A percentile compares a stretch with the other conserved stretches of the same genome.
Conservation (phyloP, 1,140 invertebrate genomes). For the Sarcophaga bullata region DNA sequence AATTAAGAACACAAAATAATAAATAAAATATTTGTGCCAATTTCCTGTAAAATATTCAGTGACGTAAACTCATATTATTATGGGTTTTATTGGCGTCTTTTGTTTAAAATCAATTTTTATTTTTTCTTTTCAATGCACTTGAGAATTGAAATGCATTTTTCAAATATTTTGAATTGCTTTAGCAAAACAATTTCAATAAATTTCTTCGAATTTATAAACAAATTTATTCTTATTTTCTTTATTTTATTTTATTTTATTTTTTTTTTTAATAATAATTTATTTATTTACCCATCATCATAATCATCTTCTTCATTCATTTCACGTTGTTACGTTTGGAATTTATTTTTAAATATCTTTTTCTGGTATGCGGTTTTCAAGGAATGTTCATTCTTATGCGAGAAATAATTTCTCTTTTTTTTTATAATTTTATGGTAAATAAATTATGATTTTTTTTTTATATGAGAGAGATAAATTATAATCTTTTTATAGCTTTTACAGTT, state of each 20-base stretch:
- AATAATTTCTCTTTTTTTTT: too few species aligned
- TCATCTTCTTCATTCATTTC: not conserved
- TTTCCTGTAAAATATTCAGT: not conserved
- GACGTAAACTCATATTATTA: not conserved
- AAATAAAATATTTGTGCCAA: not conserved
- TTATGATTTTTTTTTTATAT: too few species aligned
- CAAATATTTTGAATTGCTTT: not conserved
- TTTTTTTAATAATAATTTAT: not conserved
- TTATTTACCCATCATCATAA: slow-evolving; percentile 13
- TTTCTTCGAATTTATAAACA: too few species aligned
- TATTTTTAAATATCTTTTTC: not conserved
- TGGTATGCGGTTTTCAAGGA: not conserved
- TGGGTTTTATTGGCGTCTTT: not conserved
- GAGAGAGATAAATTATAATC: too few species aligned
- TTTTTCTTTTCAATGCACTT: not conserved
- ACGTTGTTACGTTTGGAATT: too few species aligned
- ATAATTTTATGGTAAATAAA: too few species aligned
- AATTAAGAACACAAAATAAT: not conserved
- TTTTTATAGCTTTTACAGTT: too few species aligned
- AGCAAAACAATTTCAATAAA: too few species aligned
- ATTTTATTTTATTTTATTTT: too few species aligned
- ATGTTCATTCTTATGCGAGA: not conserved
- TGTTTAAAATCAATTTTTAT: not conserved
- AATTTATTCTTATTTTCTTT: too few species aligned
- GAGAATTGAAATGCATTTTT: not conserved